Percentiles rank a stretch among this genome's conserved stretches.
These are phyloP conservation scores for Ochlodes sylvanus DNA, from an alignment of 2,888 invertebrate genomes.

Conservation along the genomic window DNA sequence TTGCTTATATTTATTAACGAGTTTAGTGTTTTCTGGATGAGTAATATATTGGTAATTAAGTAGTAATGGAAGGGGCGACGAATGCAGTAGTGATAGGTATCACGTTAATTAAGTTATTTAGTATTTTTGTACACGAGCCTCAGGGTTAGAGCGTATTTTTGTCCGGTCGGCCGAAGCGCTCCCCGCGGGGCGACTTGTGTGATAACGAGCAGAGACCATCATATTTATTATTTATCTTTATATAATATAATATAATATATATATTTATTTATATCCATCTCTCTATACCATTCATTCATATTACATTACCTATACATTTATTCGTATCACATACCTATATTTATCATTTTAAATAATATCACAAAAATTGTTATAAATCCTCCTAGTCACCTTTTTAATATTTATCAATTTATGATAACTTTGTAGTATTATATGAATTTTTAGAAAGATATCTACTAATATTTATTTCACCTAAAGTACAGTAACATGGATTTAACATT, in stretches of 20 bases:
- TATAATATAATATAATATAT: no score
- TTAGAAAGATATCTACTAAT: not conserved
- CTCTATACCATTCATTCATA: not conserved
- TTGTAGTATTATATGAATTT: constrained; percentile 3
- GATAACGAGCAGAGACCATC: constrained; percentile 45
- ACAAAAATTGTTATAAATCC: not conserved
- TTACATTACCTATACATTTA: no score
- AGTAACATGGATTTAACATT: no score
- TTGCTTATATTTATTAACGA: constrained; percentile 35
- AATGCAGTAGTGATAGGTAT: constrained; percentile 59
- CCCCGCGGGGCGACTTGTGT: constrained; percentile 45
- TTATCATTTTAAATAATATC: no score
- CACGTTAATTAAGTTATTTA: constrained; percentile 56
- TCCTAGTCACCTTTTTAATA: not conserved
- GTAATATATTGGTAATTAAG: constrained; percentile 36
- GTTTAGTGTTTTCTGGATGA: constrained; percentile 35
- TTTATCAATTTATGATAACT: constrained; percentile 3
- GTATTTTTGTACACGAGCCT: constrained; percentile 67
- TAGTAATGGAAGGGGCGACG: constrained; percentile 54
- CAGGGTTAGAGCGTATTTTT: constrained; percentile 44
- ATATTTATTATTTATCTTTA: not conserved
- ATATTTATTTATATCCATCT: constrained; percentile 1
- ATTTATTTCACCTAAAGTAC: not conserved
- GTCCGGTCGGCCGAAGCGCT: constrained; percentile 41
- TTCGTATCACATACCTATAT: no score